Evolutionary conservation across 2,113 vertebrate species (phyloP).

Genomic region (Equus przewalskii): DNA sequence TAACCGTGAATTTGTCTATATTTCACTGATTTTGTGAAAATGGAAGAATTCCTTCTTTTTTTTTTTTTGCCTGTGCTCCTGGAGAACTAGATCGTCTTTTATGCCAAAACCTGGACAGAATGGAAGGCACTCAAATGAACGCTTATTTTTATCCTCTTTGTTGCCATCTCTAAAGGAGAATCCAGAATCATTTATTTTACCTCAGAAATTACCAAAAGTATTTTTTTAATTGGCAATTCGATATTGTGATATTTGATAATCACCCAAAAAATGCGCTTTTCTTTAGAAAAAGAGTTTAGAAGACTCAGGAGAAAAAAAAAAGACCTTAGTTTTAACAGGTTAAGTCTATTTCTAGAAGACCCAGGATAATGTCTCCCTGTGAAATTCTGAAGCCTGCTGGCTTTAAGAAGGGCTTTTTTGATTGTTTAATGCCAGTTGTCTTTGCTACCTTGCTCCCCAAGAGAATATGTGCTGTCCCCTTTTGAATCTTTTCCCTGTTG

Average conservation of each 20-base stretch:
- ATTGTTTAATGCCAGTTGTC: not conserved
- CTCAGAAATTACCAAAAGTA: not conserved
- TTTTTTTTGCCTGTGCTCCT: not conserved
- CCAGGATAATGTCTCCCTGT: not conserved
- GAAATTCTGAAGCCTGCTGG: not conserved
- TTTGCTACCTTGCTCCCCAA: not conserved
- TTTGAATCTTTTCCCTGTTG: not conserved
- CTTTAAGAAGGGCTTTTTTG: not conserved
- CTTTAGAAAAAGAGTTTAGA: not conserved
- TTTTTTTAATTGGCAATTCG: not conserved
- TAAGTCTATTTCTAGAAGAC: not conserved
- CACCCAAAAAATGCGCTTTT: not conserved
- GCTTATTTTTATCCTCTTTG: conserved; percentile 19
- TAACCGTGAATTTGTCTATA: not conserved
- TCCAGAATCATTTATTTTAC: not conserved
- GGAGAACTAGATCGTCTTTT: not conserved
- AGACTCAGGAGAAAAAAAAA: not conserved
- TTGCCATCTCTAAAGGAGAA: not conserved
- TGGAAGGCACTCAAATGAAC: not conserved
- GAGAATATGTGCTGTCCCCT: not conserved
- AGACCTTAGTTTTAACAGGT: not conserved
- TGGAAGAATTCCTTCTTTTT: not conserved
- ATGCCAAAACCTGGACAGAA: not conserved
- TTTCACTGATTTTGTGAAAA: not conserved
- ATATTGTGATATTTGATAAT: not conserved